These are phyloP conservation scores for Hydrochoerus hydrochaeris DNA, from an alignment of 2,113 vertebrate species.

Conservation along the genomic window DNA sequence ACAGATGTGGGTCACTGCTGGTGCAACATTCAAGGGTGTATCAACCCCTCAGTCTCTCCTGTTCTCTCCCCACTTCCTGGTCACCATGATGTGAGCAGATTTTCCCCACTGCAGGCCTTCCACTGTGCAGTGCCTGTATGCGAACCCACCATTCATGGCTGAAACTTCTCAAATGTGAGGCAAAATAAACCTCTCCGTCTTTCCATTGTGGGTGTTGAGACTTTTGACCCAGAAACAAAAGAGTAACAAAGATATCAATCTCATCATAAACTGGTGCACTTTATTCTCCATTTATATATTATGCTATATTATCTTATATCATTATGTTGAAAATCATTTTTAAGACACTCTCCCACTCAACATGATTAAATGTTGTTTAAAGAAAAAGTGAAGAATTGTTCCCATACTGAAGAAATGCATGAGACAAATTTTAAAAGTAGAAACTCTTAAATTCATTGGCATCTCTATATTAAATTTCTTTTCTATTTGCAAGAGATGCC, in stretches of 20 bases:
- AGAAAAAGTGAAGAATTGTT: not conserved
- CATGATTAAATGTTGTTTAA: constrained; percentile 20
- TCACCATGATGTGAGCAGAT: not conserved
- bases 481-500: not conserved
- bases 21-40: not conserved
- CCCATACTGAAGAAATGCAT: not conserved
- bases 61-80: not conserved
- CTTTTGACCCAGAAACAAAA: not conserved
- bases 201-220: not conserved
- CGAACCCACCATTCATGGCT: not conserved
- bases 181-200: not conserved
- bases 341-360: not conserved
- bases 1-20: not conserved
- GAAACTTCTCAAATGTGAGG: not conserved
- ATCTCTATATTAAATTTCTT: not conserved
- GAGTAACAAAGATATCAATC: not conserved
- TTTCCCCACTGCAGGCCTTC: not conserved
- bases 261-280: not conserved
- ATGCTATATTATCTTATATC: not conserved
- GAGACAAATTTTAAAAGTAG: not conserved
- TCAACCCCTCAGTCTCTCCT: not conserved
- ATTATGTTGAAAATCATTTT: constrained; percentile 2
- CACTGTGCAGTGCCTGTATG: not conserved
- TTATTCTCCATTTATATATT: not conserved
- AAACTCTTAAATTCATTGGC: not conserved